A percentile compares a stretch with the other conserved stretches of the same genome.
These are phyloP conservation scores for Poliocrania exsul DNA, from an alignment of 2,797 vertebrate species.

Conservation along the genomic window DNA sequence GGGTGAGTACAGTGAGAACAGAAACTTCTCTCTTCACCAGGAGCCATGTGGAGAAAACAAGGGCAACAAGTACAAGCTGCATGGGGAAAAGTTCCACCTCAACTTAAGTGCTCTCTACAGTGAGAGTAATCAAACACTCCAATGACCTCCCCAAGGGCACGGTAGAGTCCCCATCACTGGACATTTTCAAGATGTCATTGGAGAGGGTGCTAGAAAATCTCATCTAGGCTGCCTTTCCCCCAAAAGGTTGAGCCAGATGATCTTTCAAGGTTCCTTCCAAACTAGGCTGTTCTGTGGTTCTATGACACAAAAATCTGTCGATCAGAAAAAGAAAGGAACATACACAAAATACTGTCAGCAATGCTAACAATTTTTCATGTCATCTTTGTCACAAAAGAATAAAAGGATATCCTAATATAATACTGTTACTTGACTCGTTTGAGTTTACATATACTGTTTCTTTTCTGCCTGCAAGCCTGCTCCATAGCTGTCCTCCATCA, in stretches of 20 bases:
- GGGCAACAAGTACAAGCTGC: background rate
- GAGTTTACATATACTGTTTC: background rate
- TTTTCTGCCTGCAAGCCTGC: background rate
- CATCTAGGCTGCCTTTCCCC: background rate
- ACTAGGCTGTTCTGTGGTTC: background rate
- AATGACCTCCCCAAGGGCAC: background rate
- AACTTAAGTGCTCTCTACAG: background rate
- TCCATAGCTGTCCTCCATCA: background rate
- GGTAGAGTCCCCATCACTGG: background rate
- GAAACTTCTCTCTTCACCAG: background rate
- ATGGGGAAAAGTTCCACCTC: background rate
- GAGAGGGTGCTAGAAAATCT: background rate
- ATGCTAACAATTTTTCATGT: background rate
- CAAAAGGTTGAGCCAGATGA: background rate
- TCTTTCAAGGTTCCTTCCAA: background rate
- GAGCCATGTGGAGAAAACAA: background rate
- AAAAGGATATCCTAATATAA: background rate
- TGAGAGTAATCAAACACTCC: background rate
- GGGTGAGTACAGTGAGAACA: background rate
- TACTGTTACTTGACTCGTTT: no score
- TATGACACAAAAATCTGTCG: background rate
- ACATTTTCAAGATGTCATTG: background rate
- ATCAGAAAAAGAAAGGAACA: background rate
- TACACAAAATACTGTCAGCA: background rate
- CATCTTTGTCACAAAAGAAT: background rate